Base-by-base conservation (phyloP, 2,888 invertebrate genomes). In the Sphaerophoria taeniata region DNA sequence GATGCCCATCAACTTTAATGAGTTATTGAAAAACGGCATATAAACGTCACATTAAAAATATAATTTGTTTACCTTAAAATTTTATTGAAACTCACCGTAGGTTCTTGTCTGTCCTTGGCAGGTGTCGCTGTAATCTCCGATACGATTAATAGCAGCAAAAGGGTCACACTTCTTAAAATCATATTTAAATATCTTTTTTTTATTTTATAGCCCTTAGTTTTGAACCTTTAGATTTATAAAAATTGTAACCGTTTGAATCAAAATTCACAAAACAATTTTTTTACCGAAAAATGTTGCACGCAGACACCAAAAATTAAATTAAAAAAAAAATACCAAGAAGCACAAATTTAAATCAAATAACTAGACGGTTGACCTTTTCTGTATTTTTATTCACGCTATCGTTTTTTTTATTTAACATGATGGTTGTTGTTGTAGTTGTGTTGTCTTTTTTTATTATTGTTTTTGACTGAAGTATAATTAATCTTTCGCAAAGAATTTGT, bases 371-470 rank as follows among this genome's bases (percentile, higher is more conserved):
- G 84, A 80, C 75, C 75, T 84, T 80, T 84, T 80, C 36, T 75
- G 71, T 72, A 69, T 84, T 80, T 69, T 79, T 80, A 76, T 84
- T 84, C 75, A 79, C 80, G 72, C 75, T 80, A 84, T 84, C 75
- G 71, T 69, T 60, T 82, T 67, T 67, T 47, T 51, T 70, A 58
- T 70, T 53, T 58, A 45, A 65, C 49, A 36, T 83, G 51, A 51
- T 69, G 73, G 58, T 45, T 72, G 70, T 16, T 67, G 39, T 51
- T 67, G n/a, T 45, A n/a, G n/a, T 65, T 70, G 39, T 43, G 74
- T 51, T 36, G 0, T 63, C 31, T 63, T 56, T 45, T 67, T 74
- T 70, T 67, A 39, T 24, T 24, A 24, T 24, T 76, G 12, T 16
- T 51, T 56, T 14, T n/a, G 34, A 60, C 49, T 31, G 39, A 36